Evolutionary conservation across 1,140 invertebrate species (phyloP).

Genomic region (Anastrepha obliqua): DNA sequence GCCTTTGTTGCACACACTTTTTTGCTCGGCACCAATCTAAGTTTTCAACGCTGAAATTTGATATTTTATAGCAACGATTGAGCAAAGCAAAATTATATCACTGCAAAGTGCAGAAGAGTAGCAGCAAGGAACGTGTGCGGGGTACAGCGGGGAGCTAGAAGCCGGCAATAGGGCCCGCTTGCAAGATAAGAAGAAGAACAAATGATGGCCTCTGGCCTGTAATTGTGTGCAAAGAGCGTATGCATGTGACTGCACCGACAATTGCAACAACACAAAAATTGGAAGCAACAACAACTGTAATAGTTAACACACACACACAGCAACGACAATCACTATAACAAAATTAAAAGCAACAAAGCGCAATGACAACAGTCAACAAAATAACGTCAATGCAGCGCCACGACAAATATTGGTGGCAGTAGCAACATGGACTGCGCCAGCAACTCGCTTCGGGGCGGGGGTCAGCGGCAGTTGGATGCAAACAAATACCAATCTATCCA

Average conservation of each 20-base stretch:
- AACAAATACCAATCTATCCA: constrained; percentile 8
- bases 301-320: not conserved
- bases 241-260: constrained; percentile 27
- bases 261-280: constrained; percentile 18
- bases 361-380: constrained; percentile 40
- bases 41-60: constrained; percentile 53
- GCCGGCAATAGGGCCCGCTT: not conserved
- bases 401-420: constrained; percentile 28
- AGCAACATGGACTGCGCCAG: not conserved
- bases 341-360: constrained; percentile 44
- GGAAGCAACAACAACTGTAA: not conserved
- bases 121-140: not conserved
- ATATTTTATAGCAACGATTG: constrained; percentile 45
- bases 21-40: constrained; percentile 6
- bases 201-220: constrained; percentile 51
- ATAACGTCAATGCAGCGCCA: constrained; percentile 39
- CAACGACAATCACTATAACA: constrained; percentile 35
- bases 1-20: not conserved
- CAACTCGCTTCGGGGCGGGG: not conserved
- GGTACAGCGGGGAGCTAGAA: too few species aligned
- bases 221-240: constrained; percentile 53
- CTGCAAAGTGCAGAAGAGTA: constrained; percentile 7
- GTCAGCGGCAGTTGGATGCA: not conserved
- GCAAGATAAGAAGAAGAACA: not conserved
- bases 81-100: constrained; percentile 51